A percentile compares a stretch with the other conserved stretches of the same genome.
These are phyloP conservation scores for Drosophila ustulata DNA, from an alignment of 2,888 invertebrate genomes.

Conservation along the genomic window DNA sequence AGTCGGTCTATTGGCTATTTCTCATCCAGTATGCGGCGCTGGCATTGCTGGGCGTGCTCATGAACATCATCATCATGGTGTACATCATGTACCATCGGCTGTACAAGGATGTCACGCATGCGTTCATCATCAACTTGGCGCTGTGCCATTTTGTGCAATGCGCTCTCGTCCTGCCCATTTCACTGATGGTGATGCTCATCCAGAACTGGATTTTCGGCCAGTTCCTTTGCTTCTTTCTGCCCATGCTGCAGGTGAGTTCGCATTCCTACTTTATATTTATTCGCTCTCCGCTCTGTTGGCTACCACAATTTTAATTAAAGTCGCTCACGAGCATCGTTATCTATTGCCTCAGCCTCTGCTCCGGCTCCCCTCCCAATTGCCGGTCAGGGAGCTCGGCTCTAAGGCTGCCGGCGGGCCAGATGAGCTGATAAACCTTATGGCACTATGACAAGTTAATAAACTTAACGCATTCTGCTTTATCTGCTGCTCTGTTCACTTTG, in stretches of 20 bases:
- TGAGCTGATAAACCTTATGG: constrained; percentile 49
- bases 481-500: constrained; percentile 13
- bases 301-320: constrained; percentile 45
- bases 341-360: neutral
- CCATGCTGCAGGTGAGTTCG: constrained; percentile 89
- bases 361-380: constrained; percentile 3
- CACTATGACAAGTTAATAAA: constrained; percentile 60
- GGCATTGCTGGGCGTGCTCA: constrained; percentile 86
- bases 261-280: constrained; percentile 9
- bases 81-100: constrained; percentile 86
- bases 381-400: constrained; percentile 13
- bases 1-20: constrained; percentile 87
- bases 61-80: constrained; percentile 87
- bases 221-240: constrained; percentile 89
- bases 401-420: constrained; percentile 40
- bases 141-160: constrained; percentile 89
- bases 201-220: constrained; percentile 91
- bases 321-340: constrained; percentile 51
- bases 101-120: constrained; percentile 88
- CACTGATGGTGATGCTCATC: constrained; percentile 88
- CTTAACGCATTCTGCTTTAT: constrained; percentile 47
- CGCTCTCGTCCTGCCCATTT: constrained; percentile 88
- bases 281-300: neutral
- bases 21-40: constrained; percentile 88
- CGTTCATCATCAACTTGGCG: constrained; percentile 89